Base-by-base conservation (phyloP, 2,113 vertebrate species). In the Perca schrenkii region DNA sequence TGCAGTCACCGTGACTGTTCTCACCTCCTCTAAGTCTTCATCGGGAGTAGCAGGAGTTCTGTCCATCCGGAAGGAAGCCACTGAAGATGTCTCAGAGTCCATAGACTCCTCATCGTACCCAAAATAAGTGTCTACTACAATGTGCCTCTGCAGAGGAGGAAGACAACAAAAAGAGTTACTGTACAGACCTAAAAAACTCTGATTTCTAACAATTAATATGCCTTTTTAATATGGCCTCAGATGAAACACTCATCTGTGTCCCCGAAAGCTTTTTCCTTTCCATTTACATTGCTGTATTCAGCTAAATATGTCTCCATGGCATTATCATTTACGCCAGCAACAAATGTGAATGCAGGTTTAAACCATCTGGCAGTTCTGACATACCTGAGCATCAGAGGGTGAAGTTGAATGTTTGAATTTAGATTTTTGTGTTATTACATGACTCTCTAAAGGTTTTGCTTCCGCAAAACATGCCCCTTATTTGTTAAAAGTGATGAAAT, bases 61-160 rank as follows among this genome's bases (percentile, higher is more conserved):
- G 88, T 99, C 98, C 93, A 96, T 97, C 79, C 97, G 95, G 75
- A 97, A 97, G 0, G 98, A 99, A 56, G 97, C 97, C 92, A 99
- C 96, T 1, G 98, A 99, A 12, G 98, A 99, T 1, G 97, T 96
- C 92, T 99, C 98, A 0, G 98, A 99, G 88, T 99, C 98, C 98
- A 99, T 97, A 0, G 98, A 99, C 91, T 99, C 98, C 89, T 99
- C 98, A 84, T 99, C 98, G 0, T 98, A 99, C 1, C 98, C 98
- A 85, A 97, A 98, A 86, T 97, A 96, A 2, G 98, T 97, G 86
- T 99, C 98, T 10, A 99, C 98, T 12, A 99, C 95, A 36, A 99
- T 96, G 80, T 97, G 98, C 75, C 98, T 97, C 98, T 99, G 90
- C 56, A 79, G 16, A 77, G 28, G 86, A 36, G 4, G 25, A 52